Conservation (phyloP, 1,140 invertebrate genomes). For the Diprion similis region DNA sequence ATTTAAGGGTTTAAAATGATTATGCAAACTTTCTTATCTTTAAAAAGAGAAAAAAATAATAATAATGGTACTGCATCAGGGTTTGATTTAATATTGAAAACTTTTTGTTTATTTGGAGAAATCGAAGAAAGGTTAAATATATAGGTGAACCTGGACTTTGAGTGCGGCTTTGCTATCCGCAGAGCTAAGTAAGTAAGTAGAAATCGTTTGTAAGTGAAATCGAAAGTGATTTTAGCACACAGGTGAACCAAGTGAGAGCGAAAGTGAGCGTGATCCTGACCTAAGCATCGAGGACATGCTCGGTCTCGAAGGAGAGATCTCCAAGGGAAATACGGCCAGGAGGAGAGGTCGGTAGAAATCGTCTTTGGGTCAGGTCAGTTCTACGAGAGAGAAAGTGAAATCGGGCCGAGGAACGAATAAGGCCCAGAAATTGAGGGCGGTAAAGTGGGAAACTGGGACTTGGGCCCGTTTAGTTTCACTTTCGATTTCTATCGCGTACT, state of each 20-base stretch:
- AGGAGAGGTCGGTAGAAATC: slow-evolving; percentile 11
- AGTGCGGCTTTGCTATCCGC: background rate
- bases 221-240: slow-evolving; percentile 9
- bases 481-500: background rate
- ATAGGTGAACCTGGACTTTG: background rate
- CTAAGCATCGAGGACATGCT: slow-evolving; percentile 4
- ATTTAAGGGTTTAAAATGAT: background rate
- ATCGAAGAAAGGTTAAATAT: background rate
- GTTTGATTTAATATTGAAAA: too few relatives aligned
- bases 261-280: slow-evolving; percentile 14
- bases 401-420: background rate
- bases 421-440: slow-evolving; percentile 10
- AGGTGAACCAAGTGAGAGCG: background rate
- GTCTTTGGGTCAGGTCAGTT: slow-evolving; percentile 12
- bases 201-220: slow-evolving; percentile 9
- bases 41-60: too few relatives aligned
- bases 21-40: too few relatives aligned
- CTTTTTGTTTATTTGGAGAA: too few relatives aligned
- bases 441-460: slow-evolving; percentile 8
- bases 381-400: slow-evolving; percentile 12
- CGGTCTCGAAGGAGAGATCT: slow-evolving; percentile 8
- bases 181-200: background rate
- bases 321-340: background rate
- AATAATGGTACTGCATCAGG: too few relatives aligned
- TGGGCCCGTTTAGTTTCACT: background rate